Evolutionary conservation across 2,888 invertebrate genomes (phyloP), one percentile per base, ranked within the genome.

Genomic region (Acheta domesticus): DNA sequence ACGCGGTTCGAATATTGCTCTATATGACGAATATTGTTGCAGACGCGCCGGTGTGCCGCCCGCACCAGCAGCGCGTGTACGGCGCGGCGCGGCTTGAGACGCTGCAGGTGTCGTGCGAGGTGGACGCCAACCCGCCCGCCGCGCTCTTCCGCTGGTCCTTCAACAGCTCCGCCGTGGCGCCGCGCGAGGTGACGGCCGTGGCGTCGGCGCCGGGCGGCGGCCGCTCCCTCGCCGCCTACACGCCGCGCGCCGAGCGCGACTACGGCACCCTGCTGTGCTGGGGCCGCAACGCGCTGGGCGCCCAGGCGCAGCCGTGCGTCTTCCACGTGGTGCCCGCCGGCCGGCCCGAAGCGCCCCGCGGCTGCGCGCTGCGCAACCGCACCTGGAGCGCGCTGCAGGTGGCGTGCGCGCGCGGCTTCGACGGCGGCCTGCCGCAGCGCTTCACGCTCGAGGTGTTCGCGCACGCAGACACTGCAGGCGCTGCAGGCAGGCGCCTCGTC

Each of bases 331-430:
- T 84, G 0, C 84, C 84, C 14, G 83, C 83, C 16, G 93, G 94
- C 88, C 83, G 85, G 85, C 62, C 75, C 12, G 23, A 76, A 2
- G 48, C 76, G 23, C 48, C 78, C 14, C 78, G n/a, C 73, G 86
- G 86, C 83, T 90, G 90, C 85, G 85, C 84, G 73, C 85, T 88
- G 78, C 84, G 86, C 79, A 90, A 90, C 84, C 85, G 88, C 82
- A 89, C 89, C 12, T 88, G 89, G 82, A 88, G 88, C 83, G 88
- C 89, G 50, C 86, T 88, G 77, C 85, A 87, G 81, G 86, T 90
- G 80, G 85, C 85, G 74, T 90, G 90, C 84, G 85, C 86, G 80
- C 87, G 88, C 82, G 90, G 90, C 80, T 90, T 89, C 84, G 89
- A 89, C 84, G 90, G 90, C 77, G 90, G 90, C 62, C 85, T 89